These are phyloP conservation scores for Pseudomyrmex cubaensis DNA, from an alignment of 1,140 invertebrate genomes.

Conservation along the genomic window DNA sequence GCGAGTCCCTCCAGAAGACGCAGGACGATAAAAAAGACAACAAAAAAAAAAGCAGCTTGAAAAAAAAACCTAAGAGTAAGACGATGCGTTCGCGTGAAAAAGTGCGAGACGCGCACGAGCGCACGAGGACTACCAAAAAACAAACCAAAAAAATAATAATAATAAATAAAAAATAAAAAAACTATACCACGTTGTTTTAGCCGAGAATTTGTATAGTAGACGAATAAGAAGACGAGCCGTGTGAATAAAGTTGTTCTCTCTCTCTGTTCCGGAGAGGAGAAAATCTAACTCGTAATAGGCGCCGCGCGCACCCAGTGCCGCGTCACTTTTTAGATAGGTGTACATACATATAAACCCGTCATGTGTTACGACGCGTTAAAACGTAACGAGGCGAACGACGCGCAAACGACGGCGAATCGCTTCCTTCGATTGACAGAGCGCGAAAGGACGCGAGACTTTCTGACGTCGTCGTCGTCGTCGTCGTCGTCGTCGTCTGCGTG, in stretches of 20 bases:
- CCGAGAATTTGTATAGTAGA: slow-evolving; percentile 57
- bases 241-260: slow-evolving; percentile 33
- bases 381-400: slow-evolving; percentile 62
- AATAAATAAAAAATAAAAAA: too few relatives aligned
- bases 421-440: slow-evolving; percentile 11
- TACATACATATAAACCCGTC: slow-evolving; percentile 35
- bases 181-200: slow-evolving; percentile 43
- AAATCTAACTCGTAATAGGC: slow-evolving; percentile 27
- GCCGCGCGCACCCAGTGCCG: slow-evolving; percentile 32
- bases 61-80: slow-evolving; percentile 39
- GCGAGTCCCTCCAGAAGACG: slow-evolving; percentile 35
- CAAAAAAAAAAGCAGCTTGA: slow-evolving; percentile 1
- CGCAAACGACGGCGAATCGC: slow-evolving; percentile 45
- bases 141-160: too few relatives aligned
- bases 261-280: neutral
- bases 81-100: neutral
- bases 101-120: neutral
- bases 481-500: slow-evolving; percentile 63
- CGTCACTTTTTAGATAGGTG: slow-evolving; percentile 55
- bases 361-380: slow-evolving; percentile 55
- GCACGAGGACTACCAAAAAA: slow-evolving; percentile 13
- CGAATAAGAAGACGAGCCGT: slow-evolving; percentile 24
- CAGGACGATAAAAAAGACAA: slow-evolving; percentile 26
- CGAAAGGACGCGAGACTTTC: slow-evolving; percentile 69
- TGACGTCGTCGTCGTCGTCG: slow-evolving; percentile 59